Evolutionary conservation across 2,113 vertebrate genomes (phyloP).

Genomic region (Saimiri boliviensis): DNA sequence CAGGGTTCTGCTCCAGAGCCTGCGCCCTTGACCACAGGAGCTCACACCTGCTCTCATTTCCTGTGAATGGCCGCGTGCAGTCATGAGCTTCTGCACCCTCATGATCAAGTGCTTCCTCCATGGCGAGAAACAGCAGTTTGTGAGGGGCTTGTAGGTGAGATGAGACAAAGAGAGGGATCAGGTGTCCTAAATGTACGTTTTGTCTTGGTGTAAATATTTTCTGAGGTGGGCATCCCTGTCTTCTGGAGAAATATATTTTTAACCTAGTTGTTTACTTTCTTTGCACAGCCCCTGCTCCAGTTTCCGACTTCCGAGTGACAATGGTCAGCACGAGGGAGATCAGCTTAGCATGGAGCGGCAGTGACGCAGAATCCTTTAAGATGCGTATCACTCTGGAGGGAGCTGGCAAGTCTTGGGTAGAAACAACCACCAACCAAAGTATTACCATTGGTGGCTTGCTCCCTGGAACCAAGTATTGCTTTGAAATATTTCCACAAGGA

Average conservation of each 20-base stretch:
- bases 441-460: not conserved
- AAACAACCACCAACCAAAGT: not conserved
- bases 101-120: not conserved
- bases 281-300: not conserved
- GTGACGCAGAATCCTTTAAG: not conserved
- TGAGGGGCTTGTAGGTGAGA: not conserved
- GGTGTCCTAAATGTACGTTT: not conserved
- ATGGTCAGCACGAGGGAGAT: not conserved
- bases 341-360: not conserved
- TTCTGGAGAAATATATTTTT: not conserved
- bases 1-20: not conserved
- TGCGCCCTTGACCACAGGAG: rapidly evolving
- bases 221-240: not conserved
- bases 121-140: not conserved
- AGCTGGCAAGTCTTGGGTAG: not conserved
- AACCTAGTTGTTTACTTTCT: not conserved
- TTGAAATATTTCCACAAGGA: constrained; percentile 59
- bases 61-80: not conserved
- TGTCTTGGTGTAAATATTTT: not conserved
- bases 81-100: not conserved
- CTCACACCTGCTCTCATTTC: not conserved
- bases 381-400: rapidly evolving
- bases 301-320: not conserved
- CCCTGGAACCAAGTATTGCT: constrained; percentile 50
- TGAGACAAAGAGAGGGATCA: not conserved